Base-by-base conservation (phyloP, 1,140 invertebrate genomes). In the Ostrea edulis region DNA sequence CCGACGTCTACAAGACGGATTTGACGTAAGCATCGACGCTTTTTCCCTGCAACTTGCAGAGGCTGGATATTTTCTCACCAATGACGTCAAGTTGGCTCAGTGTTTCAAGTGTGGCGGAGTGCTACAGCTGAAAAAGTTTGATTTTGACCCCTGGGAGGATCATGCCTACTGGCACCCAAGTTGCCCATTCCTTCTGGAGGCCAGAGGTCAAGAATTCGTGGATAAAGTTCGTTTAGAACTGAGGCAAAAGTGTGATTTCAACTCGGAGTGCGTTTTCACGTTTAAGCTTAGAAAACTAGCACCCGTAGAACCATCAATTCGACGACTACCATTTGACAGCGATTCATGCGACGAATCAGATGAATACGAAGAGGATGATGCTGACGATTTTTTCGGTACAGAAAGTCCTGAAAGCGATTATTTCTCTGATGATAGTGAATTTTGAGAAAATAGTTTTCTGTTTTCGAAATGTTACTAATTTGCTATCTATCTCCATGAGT, bases 21-120 rank as follows among this genome's bases (percentile, higher is more conserved):
- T 85, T 54, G 87, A 88, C 51, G 71, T 35, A 9, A 88, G 87
- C 14, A 68, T 88, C 14, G 87, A 88, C 71, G 87, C 65, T 14
- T 88, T 88, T 88, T 84, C 87, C 0, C 25, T 85, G 20, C 65
- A 85, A 25, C 62, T 88, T 12, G 87, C 87, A 8, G 87, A 88
- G 58, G 87, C 87, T 11, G 87, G 87, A 0, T 82, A 85, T n/a
- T 88, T 82, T 62, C 84, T 88, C 17, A 88, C 87, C 4, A 88
- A 54, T 17, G 87, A 88, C 29, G 7, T 4, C 35, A 83, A 85
- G 12, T n/a, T 88, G 12, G 84, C 87, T 7, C 87, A 88, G 35
- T 88, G 87, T n/a, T 88, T 88, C n/a, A 81, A 88, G 25, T 88
- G 87, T 29, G 87, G 87, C 17, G 87, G 87, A 4, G 25, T 88